A percentile compares a stretch with the other conserved stretches of the same genome.
Evolutionary conservation across 2,888 invertebrate species (phyloP).

Genomic region (Notodonta ziczac): DNA sequence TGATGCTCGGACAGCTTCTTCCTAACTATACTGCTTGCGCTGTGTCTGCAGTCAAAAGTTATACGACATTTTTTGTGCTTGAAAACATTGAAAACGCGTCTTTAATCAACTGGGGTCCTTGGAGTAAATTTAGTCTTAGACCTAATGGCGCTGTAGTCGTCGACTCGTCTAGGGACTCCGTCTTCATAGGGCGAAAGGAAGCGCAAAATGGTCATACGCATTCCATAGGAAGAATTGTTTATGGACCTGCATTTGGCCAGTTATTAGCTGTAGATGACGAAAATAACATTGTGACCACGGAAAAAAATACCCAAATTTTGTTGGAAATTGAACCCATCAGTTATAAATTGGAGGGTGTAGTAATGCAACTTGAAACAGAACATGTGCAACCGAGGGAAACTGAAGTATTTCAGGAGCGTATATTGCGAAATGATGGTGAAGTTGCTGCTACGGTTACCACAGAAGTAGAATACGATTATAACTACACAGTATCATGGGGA

Average conservation of each 20-base stretch:
- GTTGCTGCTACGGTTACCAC: constrained; percentile 87
- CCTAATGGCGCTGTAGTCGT: constrained; percentile 89
- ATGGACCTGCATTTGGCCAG: constrained; percentile 87
- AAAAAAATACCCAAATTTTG: constrained; percentile 89
- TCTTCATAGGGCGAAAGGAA: constrained; percentile 71
- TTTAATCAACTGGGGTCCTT: constrained; percentile 90
- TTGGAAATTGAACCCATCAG: constrained; percentile 91
- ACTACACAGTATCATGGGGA: constrained; percentile 91
- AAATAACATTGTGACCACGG: constrained; percentile 76
- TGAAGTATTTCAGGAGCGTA: constrained; percentile 80
- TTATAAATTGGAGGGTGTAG: constrained; percentile 90
- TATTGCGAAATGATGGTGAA: constrained; percentile 82
- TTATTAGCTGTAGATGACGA: constrained; percentile 88
- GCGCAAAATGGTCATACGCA: constrained; percentile 74
- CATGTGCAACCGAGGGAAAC: constrained; percentile 77
- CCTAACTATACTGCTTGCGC: constrained; percentile 86
- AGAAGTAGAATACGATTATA: constrained; percentile 89
- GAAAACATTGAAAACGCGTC: constrained; percentile 92
- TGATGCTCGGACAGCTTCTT: constrained; percentile 89
- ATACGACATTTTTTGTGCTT: constrained; percentile 88
- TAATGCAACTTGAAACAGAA: constrained; percentile 82
- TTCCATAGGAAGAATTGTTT: constrained; percentile 89
- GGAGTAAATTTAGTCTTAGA: constrained; percentile 87
- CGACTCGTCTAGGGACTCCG: constrained; percentile 69
- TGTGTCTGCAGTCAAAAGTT: constrained; percentile 85